phyloP scores from a whole-genome alignment of 2,113 vertebrate species.

The Albula goreensis region DNA sequence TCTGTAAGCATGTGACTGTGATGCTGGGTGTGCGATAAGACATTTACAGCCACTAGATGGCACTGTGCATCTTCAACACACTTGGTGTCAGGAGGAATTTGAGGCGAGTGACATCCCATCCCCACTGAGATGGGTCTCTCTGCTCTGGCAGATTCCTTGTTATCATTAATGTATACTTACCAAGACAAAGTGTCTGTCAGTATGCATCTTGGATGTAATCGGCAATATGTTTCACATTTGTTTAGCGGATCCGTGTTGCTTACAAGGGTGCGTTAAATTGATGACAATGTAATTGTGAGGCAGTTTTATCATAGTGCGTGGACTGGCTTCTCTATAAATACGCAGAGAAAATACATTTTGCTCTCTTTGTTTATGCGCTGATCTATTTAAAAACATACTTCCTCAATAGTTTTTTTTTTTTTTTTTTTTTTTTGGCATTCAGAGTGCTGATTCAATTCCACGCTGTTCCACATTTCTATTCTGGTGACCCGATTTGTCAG shows the following conservation, averaged over 20 bases:
- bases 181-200: constrained; percentile 24
- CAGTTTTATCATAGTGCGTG: background rate
- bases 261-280: background rate
- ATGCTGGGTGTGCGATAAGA: background rate
- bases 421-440: background rate
- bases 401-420: background rate
- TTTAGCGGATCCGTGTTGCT: constrained; percentile 7
- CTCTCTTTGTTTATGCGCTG: background rate
- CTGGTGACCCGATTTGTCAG: constrained; percentile 18
- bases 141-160: background rate
- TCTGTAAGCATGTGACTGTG: background rate
- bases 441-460: background rate
- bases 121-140: background rate
- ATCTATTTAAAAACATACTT: background rate
- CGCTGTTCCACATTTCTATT: background rate
- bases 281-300: background rate
- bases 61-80: constrained; percentile 21
- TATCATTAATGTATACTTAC: constrained; percentile 26
- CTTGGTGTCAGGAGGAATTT: background rate
- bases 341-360: background rate
- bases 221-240: constrained; percentile 27
- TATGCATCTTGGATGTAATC: constrained; percentile 7
- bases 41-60: constrained; percentile 22
- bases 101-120: background rate
- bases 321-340: background rate